Evolutionary conservation across 1,140 invertebrate genomes (phyloP).

Genomic region (Drosophila arizonae): DNA sequence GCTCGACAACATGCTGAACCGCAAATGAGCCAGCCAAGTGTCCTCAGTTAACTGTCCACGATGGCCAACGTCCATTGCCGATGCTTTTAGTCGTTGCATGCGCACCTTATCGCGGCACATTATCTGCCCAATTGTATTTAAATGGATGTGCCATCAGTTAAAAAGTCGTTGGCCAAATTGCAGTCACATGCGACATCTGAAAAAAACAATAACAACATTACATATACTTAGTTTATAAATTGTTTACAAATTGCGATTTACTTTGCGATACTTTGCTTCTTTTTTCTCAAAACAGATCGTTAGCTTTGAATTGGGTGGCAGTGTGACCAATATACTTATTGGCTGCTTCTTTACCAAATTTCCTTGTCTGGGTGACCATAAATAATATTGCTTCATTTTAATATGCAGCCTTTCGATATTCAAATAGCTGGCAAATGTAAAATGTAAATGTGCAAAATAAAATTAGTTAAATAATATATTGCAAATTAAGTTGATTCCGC

Average conservation of each 20-base stretch:
- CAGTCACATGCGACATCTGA: conserved; percentile 8
- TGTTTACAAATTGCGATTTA: conserved; percentile 1
- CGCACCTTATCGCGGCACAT: conserved; percentile 21
- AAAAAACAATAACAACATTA: background rate
- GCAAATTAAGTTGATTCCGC: background rate
- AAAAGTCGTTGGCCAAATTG: conserved; percentile 15
- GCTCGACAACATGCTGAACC: conserved; percentile 20
- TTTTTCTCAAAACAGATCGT: background rate
- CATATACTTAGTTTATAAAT: background rate
- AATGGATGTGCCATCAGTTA: conserved; percentile 47
- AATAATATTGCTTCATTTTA: too few relatives aligned
- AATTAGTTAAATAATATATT: too few relatives aligned
- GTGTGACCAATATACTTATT: background rate
- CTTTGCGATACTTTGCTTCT: background rate
- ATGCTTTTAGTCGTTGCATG: conserved; percentile 23
- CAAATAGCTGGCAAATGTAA: too few relatives aligned
- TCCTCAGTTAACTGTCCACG: background rate
- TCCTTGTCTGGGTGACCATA: too few relatives aligned
- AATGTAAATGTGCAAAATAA: too few relatives aligned
- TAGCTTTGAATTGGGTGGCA: background rate
- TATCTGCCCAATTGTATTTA: conserved; percentile 45
- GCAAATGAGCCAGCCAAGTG: background rate
- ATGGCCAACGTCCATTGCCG: background rate
- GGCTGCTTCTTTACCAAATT: background rate
- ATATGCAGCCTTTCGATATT: too few relatives aligned